Conservation (phyloP, 1,140 invertebrate species). For the Drosophila subobscura region DNA sequence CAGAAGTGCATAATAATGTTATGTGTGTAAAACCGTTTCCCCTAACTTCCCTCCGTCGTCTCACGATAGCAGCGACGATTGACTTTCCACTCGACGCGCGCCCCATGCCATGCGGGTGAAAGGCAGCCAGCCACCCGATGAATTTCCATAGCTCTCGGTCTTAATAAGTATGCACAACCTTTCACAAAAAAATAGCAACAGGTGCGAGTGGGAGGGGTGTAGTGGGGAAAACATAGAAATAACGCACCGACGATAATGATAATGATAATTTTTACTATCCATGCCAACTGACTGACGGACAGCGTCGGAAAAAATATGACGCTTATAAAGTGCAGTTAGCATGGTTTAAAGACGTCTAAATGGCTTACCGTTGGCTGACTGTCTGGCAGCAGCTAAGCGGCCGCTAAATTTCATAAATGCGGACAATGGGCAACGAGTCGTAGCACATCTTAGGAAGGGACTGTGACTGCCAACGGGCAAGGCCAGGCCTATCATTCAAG, state of each 20-base stretch:
- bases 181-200: slow-evolving; percentile 52
- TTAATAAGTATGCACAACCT: slow-evolving; percentile 61
- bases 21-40: not conserved
- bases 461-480: not conserved
- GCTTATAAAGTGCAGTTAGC: slow-evolving; percentile 76
- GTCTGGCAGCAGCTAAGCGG: slow-evolving; percentile 36
- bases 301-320: slow-evolving; percentile 61
- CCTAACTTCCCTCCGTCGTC: not conserved
- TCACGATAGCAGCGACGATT: not conserved
- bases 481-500: slow-evolving; percentile 28
- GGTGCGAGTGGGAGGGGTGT: not conserved
- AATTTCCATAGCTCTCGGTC: slow-evolving; percentile 46
- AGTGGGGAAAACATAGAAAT: slow-evolving; percentile 6
- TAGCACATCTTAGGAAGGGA: slow-evolving; percentile 3
- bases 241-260: slow-evolving; percentile 58
- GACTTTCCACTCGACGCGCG: too few species aligned
- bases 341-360: slow-evolving; percentile 71
- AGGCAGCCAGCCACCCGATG: slow-evolving; percentile 36
- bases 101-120: slow-evolving; percentile 55
- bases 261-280: slow-evolving; percentile 78
- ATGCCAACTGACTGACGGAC: slow-evolving; percentile 41
- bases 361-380: slow-evolving; percentile 56
- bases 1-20: slow-evolving; percentile 21
- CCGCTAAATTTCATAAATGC: slow-evolving; percentile 75
- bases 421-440: slow-evolving; percentile 28